Evolutionary conservation across 1,140 invertebrate genomes (phyloP), one percentile per base, ranked within the genome.

Genomic region (Platyura marginata): DNA sequence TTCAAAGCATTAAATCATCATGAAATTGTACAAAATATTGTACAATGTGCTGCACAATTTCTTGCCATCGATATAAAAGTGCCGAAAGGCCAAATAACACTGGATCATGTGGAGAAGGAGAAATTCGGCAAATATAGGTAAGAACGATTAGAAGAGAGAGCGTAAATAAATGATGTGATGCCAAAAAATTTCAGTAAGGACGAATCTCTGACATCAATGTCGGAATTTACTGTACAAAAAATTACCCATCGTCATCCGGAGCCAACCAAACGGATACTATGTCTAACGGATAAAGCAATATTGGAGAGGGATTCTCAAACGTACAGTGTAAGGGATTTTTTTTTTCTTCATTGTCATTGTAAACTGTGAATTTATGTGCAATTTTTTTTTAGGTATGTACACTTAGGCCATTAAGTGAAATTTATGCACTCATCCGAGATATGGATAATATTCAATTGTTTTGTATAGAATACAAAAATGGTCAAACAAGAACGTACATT

Each of bases 251-350:
- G 87, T 37, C 81, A 91, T 61, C 69, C 71, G 47, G 83, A 87
- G 50, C 75, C 79, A 3, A 78, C 89, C 22, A 69, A 84, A 48
- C 70, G 93, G 46, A 86, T 86, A 2, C 68, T 99, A n/a, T 97
- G 93, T 58, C 67, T 99, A 0, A 92, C 90, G 0, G 94, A 98
- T 62, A 83, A 81, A 1, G 98, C 93, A 66, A 66, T 99, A 16
- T 62, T 99, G 22, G 95, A 98, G 69, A 70, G 95, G 52, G 95
- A 99, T 69, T 89, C 89, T 19, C 85, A 87, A 54, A 94, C 91
- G 1, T 98, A 99, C 61, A 85, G 79, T 51, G 81, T 93, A 46
- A 81, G 75, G 21, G 2, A 4, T 5, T 3, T 15, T n/a, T 19
- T 22, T n/a, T 35, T 38, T 10, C 25, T 42, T 38, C 38, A 35